Evolutionary conservation across 2,888 invertebrate species (phyloP).

Genomic region (Drosophila ezoana): DNA sequence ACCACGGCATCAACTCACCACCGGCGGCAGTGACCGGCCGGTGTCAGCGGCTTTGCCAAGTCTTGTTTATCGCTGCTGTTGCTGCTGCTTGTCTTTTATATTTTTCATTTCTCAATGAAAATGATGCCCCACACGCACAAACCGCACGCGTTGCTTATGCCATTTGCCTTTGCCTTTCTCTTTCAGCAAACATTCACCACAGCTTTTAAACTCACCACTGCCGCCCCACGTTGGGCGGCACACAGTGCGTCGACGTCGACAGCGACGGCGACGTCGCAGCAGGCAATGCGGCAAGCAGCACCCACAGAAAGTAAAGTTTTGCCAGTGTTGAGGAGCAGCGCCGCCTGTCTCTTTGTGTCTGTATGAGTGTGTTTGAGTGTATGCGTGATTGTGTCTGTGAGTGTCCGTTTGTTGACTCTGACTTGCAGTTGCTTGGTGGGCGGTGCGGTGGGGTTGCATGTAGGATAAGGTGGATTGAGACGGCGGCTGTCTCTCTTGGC

Average conservation of each 20-base stretch:
- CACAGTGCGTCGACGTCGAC: conserved; percentile 35
- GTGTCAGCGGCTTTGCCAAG: conserved; percentile 68
- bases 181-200: conserved; percentile 73
- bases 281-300: conserved; percentile 1
- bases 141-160: conserved; percentile 60
- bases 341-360: conserved; percentile 37
- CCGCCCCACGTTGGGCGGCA: conserved; percentile 59
- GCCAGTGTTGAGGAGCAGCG: conserved; percentile 35
- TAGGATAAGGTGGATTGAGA: conserved; percentile 41
- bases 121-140: conserved; percentile 53
- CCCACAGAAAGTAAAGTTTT: conserved; percentile 50
- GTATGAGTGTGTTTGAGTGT: conserved; percentile 37
- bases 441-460: conserved; percentile 26
- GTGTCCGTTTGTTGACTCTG: conserved; percentile 79
- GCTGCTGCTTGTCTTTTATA: conserved; percentile 45
- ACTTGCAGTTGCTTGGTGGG: conserved; percentile 50
- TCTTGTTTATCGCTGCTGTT: conserved; percentile 51
- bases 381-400: conserved; percentile 50
- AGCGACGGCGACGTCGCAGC: conserved; percentile 16
- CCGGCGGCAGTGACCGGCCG: conserved; percentile 66
- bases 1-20: conserved; percentile 34
- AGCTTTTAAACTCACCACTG: conserved; percentile 52
- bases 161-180: conserved; percentile 67
- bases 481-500: conserved; percentile 20
- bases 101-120: conserved; percentile 75